These are phyloP conservation scores for Parauchenoglanis ngamensis DNA, from an alignment of 2,797 vertebrate species.

Conservation along the genomic window DNA sequence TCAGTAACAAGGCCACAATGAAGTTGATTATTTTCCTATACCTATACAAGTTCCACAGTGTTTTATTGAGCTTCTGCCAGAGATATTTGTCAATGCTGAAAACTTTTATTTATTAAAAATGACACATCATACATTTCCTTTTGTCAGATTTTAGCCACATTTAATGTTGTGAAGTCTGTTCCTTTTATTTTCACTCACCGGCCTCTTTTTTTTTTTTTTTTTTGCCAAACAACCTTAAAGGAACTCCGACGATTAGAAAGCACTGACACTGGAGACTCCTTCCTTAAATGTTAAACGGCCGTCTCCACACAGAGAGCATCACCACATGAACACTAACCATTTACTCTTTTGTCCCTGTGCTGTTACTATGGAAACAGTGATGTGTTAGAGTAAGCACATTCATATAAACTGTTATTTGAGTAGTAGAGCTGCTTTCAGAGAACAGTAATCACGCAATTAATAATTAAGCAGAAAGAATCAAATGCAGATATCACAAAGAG, in stretches of 20 bases:
- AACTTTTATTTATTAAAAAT: background rate
- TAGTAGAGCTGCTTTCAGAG: background rate
- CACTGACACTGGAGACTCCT: background rate
- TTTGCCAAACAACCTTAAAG: background rate
- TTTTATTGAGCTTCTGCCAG: background rate
- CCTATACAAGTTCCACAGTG: background rate
- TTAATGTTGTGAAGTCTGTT: background rate
- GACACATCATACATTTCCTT: background rate
- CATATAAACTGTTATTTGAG: background rate
- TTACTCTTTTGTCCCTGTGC: background rate
- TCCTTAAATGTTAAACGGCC: background rate
- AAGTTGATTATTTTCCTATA: no score
- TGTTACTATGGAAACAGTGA: background rate
- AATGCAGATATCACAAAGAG: slow-evolving; percentile 1
- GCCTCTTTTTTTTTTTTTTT: background rate
- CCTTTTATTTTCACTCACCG: background rate
- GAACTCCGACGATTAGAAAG: background rate
- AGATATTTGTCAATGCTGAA: background rate
- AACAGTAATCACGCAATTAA: background rate
- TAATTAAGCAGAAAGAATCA: background rate
- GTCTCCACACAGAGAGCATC: background rate
- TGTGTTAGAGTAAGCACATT: no score
- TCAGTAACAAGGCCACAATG: no score
- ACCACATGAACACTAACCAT: background rate
- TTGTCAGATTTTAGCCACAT: background rate